Base-by-base conservation (phyloP, 64 coral and sea anemone species). In the Montipora efflorescens region DNA sequence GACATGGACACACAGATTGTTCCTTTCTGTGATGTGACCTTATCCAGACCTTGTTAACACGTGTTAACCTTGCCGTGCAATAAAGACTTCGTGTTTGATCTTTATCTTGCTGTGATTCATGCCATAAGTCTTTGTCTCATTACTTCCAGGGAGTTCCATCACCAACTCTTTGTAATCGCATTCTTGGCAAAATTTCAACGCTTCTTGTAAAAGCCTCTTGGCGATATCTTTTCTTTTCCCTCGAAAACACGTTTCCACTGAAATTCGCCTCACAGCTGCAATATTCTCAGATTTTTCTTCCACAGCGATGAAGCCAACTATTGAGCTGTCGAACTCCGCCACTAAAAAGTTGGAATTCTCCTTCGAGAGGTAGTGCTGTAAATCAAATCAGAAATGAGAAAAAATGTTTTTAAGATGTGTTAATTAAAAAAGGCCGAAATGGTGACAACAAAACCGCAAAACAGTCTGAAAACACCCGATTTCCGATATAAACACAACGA, bases 241-340 rank as follows among this genome's bases (percentile, higher is more conserved):
- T 14, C 13, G 36, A 45, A 90, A 90, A 25, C 88, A 90, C 13
- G 75, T 80, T 22, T 90, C 88, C 28, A 90, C 88, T 49, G 88
- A 90, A 22, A 90, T 90, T 4, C 88, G 51, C 23, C 43, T 79
- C 13, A 80, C 75, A 2, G 45, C 19, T 2, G 88, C 88, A 7
- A 90, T 28, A 57, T 57, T 68, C 64, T 90, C 58, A 15, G 88
- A 90, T 80, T 22, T 79, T 70, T 90, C 43, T 69, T 90, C 88
- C 10, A 90, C 46, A 15, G 88, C 88, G 47, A 90, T 90, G 43
- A 90, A 90, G 10, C 88, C 88, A n/a, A 90, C 76, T 3, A 90
- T 66, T 6, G 88, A 90, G 88, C 21, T 90, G 88, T 90, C 66
- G 76, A 90, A 80, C 25, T 90, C 88, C 57, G 88, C 88, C n/a